A percentile compares a stretch with the other conserved stretches of the same genome.
These are phyloP conservation scores for Smutsia gigantea DNA, from an alignment of 2,797 vertebrate species.

Conservation along the genomic window DNA sequence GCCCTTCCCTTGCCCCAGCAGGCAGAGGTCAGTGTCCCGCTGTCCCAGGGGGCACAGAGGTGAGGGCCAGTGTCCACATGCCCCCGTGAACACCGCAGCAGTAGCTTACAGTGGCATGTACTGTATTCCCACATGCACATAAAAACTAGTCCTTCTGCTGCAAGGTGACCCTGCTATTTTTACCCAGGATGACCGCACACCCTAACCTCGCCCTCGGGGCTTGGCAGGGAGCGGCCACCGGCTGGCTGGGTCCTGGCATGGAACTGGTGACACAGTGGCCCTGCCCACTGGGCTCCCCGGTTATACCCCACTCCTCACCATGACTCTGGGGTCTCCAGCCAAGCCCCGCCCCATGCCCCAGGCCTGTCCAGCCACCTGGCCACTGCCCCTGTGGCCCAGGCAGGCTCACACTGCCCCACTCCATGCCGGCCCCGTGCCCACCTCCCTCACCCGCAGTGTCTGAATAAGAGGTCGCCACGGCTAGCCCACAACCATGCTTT, in stretches of 20 bases:
- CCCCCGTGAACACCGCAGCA: not conserved
- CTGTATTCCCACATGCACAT: conserved; percentile 18
- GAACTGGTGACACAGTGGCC: not conserved
- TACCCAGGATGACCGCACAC: conserved; percentile 46
- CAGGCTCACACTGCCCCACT: not conserved
- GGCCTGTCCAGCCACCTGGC: not conserved
- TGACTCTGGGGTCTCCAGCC: not conserved
- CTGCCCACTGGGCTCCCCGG: fast-evolving
- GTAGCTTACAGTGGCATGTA: not conserved
- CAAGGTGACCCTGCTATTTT: conserved; percentile 78
- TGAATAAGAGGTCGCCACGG: not conserved
- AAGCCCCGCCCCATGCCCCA: not conserved
- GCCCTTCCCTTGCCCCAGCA: not conserved
- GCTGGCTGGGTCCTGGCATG: not conserved
- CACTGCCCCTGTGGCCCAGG: not conserved
- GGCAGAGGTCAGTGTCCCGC: not conserved
- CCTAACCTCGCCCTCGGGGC: not conserved
- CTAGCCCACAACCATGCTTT: not conserved
- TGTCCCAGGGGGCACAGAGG: not conserved
- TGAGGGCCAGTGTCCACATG: not conserved
- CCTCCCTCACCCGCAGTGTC: not conserved
- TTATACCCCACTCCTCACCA: not conserved
- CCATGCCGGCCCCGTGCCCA: not conserved
- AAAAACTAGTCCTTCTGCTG: conserved; percentile 53
- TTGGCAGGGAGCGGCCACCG: not conserved